phyloP scores from a whole-genome alignment of 2,113 vertebrate genomes.

The Jacana jacana region DNA sequence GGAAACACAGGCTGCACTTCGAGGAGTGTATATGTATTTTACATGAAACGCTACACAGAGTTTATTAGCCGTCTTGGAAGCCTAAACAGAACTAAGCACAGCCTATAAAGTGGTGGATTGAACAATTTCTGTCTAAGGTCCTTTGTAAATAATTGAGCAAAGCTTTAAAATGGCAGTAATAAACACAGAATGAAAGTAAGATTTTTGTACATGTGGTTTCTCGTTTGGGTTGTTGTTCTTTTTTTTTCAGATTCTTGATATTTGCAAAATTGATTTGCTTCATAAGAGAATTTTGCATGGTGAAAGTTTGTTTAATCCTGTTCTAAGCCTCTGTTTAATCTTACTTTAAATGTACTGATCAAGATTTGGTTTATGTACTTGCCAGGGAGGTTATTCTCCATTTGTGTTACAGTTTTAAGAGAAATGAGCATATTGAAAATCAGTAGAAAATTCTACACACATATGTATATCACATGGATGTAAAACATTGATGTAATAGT shows the following conservation, averaged over 20 bases:
- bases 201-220: background rate
- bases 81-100: background rate
- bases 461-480: background rate
- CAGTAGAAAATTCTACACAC: background rate
- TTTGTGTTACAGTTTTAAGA: background rate
- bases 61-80: conserved; percentile 30
- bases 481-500: conserved; percentile 2
- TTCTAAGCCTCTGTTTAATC: background rate
- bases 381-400: background rate
- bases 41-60: background rate
- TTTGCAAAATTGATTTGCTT: background rate
- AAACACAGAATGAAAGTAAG: background rate
- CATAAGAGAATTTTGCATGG: background rate
- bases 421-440: background rate
- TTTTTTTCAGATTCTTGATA: background rate
- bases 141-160: background rate
- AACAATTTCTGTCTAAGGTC: background rate
- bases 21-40: background rate
- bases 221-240: background rate
- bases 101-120: background rate
- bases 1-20: background rate
- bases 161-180: background rate
- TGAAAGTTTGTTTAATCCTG: background rate
- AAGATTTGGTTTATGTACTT: background rate
- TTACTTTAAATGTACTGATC: background rate